These are phyloP conservation scores for Steinernema hermaphroditum DNA, from an alignment of 2,888 invertebrate species.

Conservation along the genomic window DNA sequence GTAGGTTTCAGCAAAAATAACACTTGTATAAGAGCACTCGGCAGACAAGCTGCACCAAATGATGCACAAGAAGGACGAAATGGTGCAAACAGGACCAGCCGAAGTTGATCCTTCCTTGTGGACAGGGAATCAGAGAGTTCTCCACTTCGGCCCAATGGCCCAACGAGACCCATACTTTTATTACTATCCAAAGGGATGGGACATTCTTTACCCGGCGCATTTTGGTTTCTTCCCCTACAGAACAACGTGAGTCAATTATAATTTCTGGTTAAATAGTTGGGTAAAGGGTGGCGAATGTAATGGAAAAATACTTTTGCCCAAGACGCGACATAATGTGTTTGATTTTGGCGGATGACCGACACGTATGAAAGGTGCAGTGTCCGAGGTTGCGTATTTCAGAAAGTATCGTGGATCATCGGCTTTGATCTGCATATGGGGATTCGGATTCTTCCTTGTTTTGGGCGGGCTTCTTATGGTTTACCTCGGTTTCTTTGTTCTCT, in stretches of 20 bases:
- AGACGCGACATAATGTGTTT: not conserved
- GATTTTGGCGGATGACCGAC: too few relatives aligned
- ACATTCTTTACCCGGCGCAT: conserved; percentile 65
- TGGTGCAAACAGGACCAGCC: conserved; percentile 61
- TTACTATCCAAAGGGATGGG: conserved; percentile 61
- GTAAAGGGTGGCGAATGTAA: too few relatives aligned
- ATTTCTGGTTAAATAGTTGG: not conserved
- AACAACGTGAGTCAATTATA: conserved; percentile 55
- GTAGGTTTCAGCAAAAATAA: conserved; percentile 43
- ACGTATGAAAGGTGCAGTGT: too few relatives aligned
- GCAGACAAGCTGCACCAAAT: conserved; percentile 62
- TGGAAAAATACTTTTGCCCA: not conserved
- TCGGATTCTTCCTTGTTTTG: conserved; percentile 63
- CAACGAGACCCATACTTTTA: conserved; percentile 66
- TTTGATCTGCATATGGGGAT: conserved; percentile 62
- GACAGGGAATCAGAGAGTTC: conserved; percentile 65
- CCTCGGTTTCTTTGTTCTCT: conserved; percentile 59
- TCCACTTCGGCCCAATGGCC: conserved; percentile 67
- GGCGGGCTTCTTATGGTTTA: conserved; percentile 64
- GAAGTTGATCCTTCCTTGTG: conserved; percentile 64
- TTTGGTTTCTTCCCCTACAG: conserved; percentile 67
- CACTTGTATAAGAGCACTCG: conserved; percentile 26
- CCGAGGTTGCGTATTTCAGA: too few relatives aligned
- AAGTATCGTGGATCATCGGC: conserved; percentile 66
- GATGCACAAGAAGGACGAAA: conserved; percentile 65